Percentiles rank a stretch among this genome's conserved stretches.
Evolutionary conservation across 2,888 invertebrate species (phyloP).

Genomic region (Frankliniella fusca): DNA sequence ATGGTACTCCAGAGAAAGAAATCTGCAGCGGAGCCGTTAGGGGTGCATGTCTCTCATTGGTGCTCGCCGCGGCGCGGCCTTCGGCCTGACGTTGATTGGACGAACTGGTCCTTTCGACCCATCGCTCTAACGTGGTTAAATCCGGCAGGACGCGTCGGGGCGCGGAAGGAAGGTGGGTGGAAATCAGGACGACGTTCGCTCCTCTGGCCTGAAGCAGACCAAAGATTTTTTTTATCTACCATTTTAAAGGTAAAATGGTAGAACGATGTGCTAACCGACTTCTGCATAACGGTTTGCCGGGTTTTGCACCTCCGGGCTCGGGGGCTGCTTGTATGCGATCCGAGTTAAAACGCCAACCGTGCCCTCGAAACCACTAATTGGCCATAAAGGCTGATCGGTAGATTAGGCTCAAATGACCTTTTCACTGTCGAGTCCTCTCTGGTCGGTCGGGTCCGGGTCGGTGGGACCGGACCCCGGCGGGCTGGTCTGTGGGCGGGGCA

Average conservation of each 20-base stretch:
- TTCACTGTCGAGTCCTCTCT: neutral
- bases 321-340: neutral
- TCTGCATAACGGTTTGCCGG: neutral
- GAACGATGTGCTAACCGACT: neutral
- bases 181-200: no score
- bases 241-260: neutral
- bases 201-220: neutral
- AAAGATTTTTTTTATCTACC: no score
- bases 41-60: neutral
- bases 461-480: no score
- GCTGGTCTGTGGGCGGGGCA: neutral
- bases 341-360: no score
- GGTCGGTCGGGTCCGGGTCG: neutral
- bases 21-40: slow-evolving; percentile 12
- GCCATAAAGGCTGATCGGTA: slow-evolving; percentile 16
- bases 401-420: slow-evolving; percentile 14
- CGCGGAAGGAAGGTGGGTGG: no score
- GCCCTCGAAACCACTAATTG: neutral
- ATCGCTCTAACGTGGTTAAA: no score
- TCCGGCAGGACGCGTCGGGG: no score
- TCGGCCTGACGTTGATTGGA: no score
- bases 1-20: slow-evolving; percentile 19
- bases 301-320: neutral
- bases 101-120: no score
- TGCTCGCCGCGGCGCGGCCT: no score